Evolutionary conservation across 53 echinoderm and acorn worm genomes (phyloP), one percentile per base, ranked within the genome.

Genomic region (Patiria pectinifera): DNA sequence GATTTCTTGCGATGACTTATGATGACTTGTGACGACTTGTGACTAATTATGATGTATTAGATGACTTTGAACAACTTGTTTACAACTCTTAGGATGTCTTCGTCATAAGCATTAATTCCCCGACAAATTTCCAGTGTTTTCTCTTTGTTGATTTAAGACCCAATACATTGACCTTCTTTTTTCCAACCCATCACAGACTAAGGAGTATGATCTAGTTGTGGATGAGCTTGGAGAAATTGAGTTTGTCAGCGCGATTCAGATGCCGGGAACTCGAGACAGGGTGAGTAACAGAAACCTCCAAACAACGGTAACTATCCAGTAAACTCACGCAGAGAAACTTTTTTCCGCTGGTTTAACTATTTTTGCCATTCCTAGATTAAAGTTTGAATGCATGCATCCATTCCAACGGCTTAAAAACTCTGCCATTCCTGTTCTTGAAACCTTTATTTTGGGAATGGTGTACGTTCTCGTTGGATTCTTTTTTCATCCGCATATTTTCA

Each of bases 191-290:
- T 16, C 74, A 74, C 91, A 97, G 96, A 92, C 96, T 62, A 98
- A 97, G 91, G 96, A 98, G 44, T 98, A 98, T 91, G 96, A 98
- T 22, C 89, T 98, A 4, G 96, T 98, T 16, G 96, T 97, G 9
- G 99, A 98, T 86, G 96, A 98, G 60, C 66, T 98, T 35, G 99
- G 95, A 16, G 97, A 98, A 94, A 98, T 98, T 69, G 99, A 98
- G 44, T 98, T 98, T 93, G 97, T 98, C n/a, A 97, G 95, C 83
- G 95, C 95, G n/a, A 84, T 98, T 59, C 95, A 97, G 83, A 97
- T 97, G 92, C 99, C 99, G 2, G 99, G 96, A 75, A 93, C 92
- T 16, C 72, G 88, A 21, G 84, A 92, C 58, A 87, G 87, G 91
- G 97, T 96, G 82, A 88, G 94, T 84, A 4, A 74, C 0, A 74